Base-by-base conservation (phyloP, 2,113 vertebrate species). In the Gorsachius goisagi region DNA sequence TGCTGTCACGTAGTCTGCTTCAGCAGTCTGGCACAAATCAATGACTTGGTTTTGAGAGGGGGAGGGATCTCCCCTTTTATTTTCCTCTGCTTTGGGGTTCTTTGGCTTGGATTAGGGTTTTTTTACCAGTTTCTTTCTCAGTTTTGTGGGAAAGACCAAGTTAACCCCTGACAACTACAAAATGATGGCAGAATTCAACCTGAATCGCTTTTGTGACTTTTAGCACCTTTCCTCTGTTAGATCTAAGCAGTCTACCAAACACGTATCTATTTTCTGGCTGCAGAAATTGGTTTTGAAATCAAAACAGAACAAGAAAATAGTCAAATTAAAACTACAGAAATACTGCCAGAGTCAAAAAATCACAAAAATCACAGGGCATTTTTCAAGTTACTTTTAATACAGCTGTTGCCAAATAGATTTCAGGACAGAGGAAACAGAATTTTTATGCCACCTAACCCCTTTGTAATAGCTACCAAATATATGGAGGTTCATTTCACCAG, bases 21-120 rank as follows among this genome's bases (percentile, higher is more conserved):
- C 63, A 62, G 35, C 39, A 67, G 56, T 14, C 26, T 64, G 50
- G 30, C 11, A 17, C 44, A 32, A 69, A 45, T n/a, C 6, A 59
- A 26, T 32, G 0, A 30, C 23, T n/a, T 33, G 1, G 15, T 26
- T n/a, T 27, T 15, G 52, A 22, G 28, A 23, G n/a, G 2, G 10
- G 30, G 5, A 4, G 2, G 2, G 6, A 23, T 44, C 44, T 53
- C 7, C 27, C 4, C 4, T 55, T 53, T 72, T 55, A 12, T 90
- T 68, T 56, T 24, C 33, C 10, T 23, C 12, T n/a, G 3, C 2
- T 39, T 39, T 90, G 10, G 2, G 9, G 4, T 62, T 47, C 37
- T 45, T 59, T 58, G 15, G 20, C 17, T 72, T 28, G 33, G 20
- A 24, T 20, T 60, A 44, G 41, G 7, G 9, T 5, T 12, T 27